A percentile compares a stretch with the other conserved stretches of the same genome.
These are phyloP conservation scores for Gymnosoma rotundatum DNA, from an alignment of 2,888 invertebrate genomes.

Conservation along the genomic window DNA sequence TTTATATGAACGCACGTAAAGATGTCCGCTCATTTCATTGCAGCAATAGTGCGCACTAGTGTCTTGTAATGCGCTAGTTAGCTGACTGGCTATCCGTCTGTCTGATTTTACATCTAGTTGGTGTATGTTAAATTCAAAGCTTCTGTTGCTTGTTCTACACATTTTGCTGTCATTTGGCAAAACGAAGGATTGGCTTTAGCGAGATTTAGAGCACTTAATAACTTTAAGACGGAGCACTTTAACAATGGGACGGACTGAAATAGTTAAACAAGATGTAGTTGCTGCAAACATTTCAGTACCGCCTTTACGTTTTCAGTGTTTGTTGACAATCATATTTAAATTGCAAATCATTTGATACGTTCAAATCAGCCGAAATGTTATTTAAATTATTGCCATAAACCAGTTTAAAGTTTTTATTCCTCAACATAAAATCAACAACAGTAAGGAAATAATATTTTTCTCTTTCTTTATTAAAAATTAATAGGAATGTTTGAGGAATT, in stretches of 20 bases:
- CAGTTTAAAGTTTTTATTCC: conserved; percentile 19
- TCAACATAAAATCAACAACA: conserved; percentile 17
- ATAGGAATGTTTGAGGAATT: conserved; percentile 57
- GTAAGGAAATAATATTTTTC: conserved; percentile 2
- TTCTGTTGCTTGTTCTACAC: conserved; percentile 70
- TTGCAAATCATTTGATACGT: conserved; percentile 70
- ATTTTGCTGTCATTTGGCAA: conserved; percentile 66
- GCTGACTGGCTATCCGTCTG: conserved; percentile 9
- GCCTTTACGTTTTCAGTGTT: conserved; percentile 48
- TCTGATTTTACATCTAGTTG: conserved; percentile 8
- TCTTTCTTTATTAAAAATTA: not conserved
- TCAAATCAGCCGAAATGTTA: conserved; percentile 55
- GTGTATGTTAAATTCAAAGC: conserved; percentile 56
- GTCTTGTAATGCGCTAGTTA: conserved; percentile 35
- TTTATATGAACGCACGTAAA: conserved; percentile 11
- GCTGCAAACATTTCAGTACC: conserved; percentile 43
- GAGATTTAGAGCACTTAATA: conserved; percentile 71
- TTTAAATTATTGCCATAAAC: conserved; percentile 57
- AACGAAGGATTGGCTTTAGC: conserved; percentile 63
- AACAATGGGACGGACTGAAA: conserved; percentile 22
- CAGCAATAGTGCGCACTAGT: conserved; percentile 26
- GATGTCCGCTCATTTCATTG: conserved; percentile 66
- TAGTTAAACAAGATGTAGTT: conserved; percentile 44
- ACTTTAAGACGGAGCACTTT: conserved; percentile 41
- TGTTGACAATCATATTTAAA: conserved; percentile 69